Evolutionary conservation across 2,113 vertebrate genomes (phyloP).

Genomic region (Desmodus rotundus): DNA sequence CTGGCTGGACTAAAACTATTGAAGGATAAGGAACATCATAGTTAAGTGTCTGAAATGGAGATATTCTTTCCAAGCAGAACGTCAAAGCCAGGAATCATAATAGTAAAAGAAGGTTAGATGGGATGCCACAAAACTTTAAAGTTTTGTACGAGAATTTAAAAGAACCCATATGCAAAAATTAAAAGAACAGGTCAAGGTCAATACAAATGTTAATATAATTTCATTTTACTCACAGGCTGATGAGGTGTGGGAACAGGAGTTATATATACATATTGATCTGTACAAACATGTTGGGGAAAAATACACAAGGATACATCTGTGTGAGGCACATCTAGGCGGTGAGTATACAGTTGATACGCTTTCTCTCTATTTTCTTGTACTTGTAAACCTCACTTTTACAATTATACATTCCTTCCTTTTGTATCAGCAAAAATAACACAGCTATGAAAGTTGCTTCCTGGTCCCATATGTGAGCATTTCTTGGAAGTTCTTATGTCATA

Average conservation of each 20-base stretch:
- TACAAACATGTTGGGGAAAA: not conserved
- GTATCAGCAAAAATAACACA: slow-evolving; percentile 13
- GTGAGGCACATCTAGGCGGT: not conserved
- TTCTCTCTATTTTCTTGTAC: not conserved
- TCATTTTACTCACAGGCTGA: not conserved
- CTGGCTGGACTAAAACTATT: not conserved
- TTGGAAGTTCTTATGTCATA: not conserved
- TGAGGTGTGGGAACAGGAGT: not conserved
- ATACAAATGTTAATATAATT: not conserved
- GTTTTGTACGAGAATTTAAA: not conserved
- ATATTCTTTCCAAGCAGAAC: not conserved
- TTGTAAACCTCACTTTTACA: not conserved
- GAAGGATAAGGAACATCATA: not conserved
- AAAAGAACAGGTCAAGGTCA: not conserved
- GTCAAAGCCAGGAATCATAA: not conserved
- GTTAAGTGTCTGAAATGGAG: not conserved
- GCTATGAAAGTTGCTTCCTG: not conserved
- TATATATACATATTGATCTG: not conserved
- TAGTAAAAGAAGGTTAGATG: not conserved
- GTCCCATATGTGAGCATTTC: not conserved
- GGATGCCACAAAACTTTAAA: not conserved
- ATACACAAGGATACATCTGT: not conserved
- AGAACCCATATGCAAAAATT: not conserved
- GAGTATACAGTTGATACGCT: not conserved
- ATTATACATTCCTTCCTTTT: not conserved